These are phyloP conservation scores for Enteromius trimaculatus DNA, from an alignment of 2,797 vertebrate genomes.

Conservation along the genomic window DNA sequence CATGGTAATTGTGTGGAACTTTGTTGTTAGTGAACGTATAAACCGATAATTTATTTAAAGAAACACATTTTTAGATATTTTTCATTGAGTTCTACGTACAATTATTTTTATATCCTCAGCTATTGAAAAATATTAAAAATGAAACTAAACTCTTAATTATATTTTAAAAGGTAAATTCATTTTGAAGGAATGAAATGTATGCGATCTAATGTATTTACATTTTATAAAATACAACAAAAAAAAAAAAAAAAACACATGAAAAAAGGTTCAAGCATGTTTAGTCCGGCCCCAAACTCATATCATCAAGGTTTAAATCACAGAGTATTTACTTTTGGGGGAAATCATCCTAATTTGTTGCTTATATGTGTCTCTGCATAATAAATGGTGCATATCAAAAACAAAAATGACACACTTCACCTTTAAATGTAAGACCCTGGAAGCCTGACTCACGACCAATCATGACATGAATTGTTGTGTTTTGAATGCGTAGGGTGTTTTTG, in stretches of 20 bases:
- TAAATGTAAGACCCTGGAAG: neutral
- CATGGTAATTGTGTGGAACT: neutral
- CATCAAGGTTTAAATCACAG: neutral
- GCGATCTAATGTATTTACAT: neutral
- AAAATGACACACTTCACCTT: neutral
- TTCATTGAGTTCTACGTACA: neutral
- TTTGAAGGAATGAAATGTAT: neutral
- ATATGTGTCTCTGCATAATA: neutral
- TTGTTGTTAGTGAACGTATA: neutral
- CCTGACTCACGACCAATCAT: neutral
- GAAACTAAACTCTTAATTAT: neutral
- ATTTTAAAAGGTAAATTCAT: neutral
- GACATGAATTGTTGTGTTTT: conserved; percentile 12
- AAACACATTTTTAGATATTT: neutral
- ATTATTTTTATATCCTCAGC: neutral
- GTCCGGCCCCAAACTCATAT: neutral
- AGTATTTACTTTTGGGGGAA: neutral
- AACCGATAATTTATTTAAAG: neutral
- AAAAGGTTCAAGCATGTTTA: neutral
- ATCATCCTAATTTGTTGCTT: neutral
- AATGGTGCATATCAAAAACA: neutral
- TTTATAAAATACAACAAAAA: neutral
- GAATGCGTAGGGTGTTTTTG: neutral
- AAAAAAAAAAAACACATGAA: neutral
- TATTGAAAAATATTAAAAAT: neutral